Conservation (phyloP, 2,888 invertebrate genomes). For the Ametastegia equiseti region DNA sequence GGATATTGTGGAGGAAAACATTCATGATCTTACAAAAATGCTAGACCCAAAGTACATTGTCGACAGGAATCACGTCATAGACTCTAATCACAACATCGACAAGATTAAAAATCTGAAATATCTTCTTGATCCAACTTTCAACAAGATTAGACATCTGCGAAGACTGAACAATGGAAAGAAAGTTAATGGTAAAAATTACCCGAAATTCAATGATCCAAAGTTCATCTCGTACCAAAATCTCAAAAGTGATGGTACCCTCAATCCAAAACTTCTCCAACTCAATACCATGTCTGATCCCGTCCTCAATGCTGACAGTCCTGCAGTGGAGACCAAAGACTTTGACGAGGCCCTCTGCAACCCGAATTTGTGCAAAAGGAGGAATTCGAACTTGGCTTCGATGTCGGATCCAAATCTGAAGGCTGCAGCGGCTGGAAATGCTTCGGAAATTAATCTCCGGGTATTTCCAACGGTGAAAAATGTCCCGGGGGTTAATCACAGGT, state of each 20-base stretch:
- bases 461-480: conserved; percentile 50
- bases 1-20: conserved; percentile 68
- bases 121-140: conserved; percentile 70
- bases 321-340: conserved; percentile 53
- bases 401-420: conserved; percentile 71
- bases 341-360: conserved; percentile 52
- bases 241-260: conserved; percentile 61
- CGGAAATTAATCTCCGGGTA: conserved; percentile 55
- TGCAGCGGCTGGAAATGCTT: conserved; percentile 52
- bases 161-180: conserved; percentile 66
- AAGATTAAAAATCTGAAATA: conserved; percentile 70
- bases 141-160: conserved; percentile 69
- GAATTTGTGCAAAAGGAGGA: conserved; percentile 55
- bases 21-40: conserved; percentile 71
- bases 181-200: conserved; percentile 57
- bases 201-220: conserved; percentile 63
- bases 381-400: conserved; percentile 67
- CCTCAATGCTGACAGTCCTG: conserved; percentile 58
- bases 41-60: conserved; percentile 70
- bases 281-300: conserved; percentile 71
- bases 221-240: conserved; percentile 72
- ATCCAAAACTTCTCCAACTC: conserved; percentile 60
- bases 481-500: conserved; percentile 53
- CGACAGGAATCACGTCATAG: conserved; percentile 69
- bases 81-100: conserved; percentile 72